phyloP scores from a whole-genome alignment of 2,797 vertebrate genomes.

The Ctenopoma multispine region DNA sequence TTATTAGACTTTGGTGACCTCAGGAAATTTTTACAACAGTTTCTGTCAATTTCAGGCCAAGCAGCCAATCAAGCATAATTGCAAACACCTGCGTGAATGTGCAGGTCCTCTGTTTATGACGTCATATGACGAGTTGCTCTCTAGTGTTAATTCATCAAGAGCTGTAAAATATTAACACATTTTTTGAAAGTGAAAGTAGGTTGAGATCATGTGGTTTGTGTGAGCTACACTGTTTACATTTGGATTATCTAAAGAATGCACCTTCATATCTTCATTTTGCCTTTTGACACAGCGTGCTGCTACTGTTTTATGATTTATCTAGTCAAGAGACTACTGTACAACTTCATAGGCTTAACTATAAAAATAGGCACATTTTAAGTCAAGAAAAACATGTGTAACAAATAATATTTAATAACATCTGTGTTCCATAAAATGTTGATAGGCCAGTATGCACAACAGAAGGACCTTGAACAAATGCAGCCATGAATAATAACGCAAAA shows the following conservation, averaged over 20 bases:
- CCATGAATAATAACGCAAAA: neutral
- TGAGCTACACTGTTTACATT: slow-evolving; percentile 1
- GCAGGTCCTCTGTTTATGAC: neutral
- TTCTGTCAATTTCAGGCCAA: neutral
- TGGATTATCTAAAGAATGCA: neutral
- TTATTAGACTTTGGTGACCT: slow-evolving; percentile 30
- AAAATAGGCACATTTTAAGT: slow-evolving; percentile 4
- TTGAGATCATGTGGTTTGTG: neutral
- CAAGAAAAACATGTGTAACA: neutral
- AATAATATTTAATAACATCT: neutral
- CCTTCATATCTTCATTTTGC: slow-evolving; percentile 22
- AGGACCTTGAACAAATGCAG: neutral
- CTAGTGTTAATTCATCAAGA: neutral
- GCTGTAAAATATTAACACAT: neutral
- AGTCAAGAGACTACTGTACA: neutral
- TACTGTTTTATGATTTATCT: slow-evolving; percentile 12
- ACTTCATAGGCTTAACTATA: slow-evolving; percentile 3
- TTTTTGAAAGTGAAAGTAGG: neutral
- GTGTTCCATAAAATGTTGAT: neutral
- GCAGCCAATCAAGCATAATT: slow-evolving; percentile 45
- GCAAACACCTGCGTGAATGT: slow-evolving; percentile 51
- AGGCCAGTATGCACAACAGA: neutral
- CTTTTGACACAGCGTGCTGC: neutral
- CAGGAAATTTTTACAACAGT: neutral
- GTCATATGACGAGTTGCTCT: neutral